These are phyloP conservation scores for Thymelicus sylvestris DNA, from an alignment of 2,888 invertebrate species.

Conservation along the genomic window DNA sequence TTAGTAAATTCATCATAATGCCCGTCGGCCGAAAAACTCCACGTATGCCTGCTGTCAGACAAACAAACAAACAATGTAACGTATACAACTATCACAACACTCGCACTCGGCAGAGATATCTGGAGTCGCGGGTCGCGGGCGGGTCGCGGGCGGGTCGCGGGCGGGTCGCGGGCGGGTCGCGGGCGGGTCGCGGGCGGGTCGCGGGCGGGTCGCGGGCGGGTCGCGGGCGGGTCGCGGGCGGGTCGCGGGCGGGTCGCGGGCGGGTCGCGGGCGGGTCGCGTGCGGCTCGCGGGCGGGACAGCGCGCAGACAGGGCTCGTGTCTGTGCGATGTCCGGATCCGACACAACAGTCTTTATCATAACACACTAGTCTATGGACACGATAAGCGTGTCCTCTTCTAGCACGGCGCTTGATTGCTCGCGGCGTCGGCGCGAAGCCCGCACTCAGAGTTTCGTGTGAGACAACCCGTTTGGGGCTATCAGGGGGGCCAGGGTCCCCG, in stretches of 20 bases:
- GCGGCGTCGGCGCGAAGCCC: constrained; percentile 64
- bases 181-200: too few relatives aligned
- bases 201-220: too few relatives aligned
- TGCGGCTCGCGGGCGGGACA: constrained; percentile 41
- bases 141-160: too few relatives aligned
- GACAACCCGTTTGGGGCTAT: constrained; percentile 70
- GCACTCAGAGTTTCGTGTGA: constrained; percentile 76
- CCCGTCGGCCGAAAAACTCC: constrained; percentile 65
- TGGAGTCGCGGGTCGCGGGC: constrained; percentile 12
- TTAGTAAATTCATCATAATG: constrained; percentile 81
- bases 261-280: too few relatives aligned
- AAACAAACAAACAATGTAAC: constrained; percentile 26
- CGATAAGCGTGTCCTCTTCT: constrained; percentile 72
- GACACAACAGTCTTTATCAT: constrained; percentile 40
- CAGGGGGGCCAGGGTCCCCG: constrained; percentile 64
- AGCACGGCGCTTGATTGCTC: constrained; percentile 57
- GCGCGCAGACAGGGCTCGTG: constrained; percentile 68
- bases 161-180: too few relatives aligned
- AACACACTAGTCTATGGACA: constrained; percentile 66
- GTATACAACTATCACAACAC: constrained; percentile 34
- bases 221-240: too few relatives aligned
- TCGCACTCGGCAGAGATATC: constrained; percentile 37
- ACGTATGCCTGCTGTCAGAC: constrained; percentile 43
- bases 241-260: too few relatives aligned
- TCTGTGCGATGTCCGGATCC: constrained; percentile 45